Conservation (phyloP, 2,888 invertebrate genomes). For the Molanna angustata region DNA sequence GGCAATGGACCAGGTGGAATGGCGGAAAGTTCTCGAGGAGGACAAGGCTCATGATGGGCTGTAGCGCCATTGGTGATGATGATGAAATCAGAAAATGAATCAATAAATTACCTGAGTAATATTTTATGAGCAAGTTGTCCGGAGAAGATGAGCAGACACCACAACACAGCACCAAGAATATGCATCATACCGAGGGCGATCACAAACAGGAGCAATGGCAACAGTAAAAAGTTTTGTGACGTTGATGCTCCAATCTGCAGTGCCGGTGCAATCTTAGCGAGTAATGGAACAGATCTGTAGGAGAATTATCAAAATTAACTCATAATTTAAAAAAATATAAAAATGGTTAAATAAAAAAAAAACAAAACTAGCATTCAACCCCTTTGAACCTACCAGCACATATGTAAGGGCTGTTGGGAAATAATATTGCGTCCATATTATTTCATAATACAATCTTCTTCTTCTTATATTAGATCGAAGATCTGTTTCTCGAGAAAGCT, state of each 20-base stretch:
- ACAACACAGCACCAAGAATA: slow-evolving; percentile 51
- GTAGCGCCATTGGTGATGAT: too few species aligned
- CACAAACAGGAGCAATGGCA: slow-evolving; percentile 62
- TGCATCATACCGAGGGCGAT: slow-evolving; percentile 61
- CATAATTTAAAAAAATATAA: background rate
- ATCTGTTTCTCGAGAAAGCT: too few species aligned
- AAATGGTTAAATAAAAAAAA: background rate
- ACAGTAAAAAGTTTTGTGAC: slow-evolving; percentile 47
- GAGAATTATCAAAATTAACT: background rate
- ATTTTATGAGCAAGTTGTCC: slow-evolving; percentile 69
- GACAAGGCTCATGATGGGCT: too few species aligned
- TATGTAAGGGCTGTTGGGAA: too few species aligned
- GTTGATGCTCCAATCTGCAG: slow-evolving; percentile 43
- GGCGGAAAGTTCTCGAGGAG: too few species aligned
- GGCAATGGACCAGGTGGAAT: too few species aligned
- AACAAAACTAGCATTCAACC: background rate
- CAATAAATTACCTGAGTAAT: slow-evolving; percentile 61
- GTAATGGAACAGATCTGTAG: slow-evolving; percentile 43
- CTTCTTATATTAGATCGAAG: too few species aligned
- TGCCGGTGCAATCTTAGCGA: slow-evolving; percentile 39
- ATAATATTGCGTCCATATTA: too few species aligned
- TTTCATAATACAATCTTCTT: too few species aligned
- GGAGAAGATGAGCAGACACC: slow-evolving; percentile 60
- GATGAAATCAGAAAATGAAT: too few species aligned
- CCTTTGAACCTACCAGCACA: background rate